phyloP scores from a whole-genome alignment of 1,140 invertebrate genomes.

The Trichoplusia ni region DNA sequence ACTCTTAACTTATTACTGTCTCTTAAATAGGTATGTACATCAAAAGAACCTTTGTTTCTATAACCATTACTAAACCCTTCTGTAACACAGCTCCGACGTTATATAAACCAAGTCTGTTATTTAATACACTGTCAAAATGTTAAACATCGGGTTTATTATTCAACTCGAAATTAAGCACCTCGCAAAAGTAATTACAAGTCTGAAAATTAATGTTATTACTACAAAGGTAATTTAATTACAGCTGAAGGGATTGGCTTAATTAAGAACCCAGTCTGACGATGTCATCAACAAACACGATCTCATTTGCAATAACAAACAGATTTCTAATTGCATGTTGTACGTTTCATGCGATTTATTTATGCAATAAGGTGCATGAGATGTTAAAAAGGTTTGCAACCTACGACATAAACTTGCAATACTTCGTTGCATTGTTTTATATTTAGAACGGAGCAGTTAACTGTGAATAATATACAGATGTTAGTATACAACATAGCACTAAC shows the following conservation, averaged over 20 bases:
- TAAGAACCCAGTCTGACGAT: slow-evolving; percentile 8
- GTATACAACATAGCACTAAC: slow-evolving; percentile 32
- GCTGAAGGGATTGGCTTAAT: slow-evolving; percentile 18
- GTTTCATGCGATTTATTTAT: too few relatives aligned
- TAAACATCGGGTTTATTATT: background rate
- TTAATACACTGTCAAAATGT: background rate
- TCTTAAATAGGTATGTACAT: too few relatives aligned
- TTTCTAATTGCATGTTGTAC: slow-evolving; percentile 13
- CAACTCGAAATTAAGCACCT: slow-evolving; percentile 5
- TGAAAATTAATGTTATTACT: slow-evolving; percentile 27
- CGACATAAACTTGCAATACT: background rate
- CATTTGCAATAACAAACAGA: slow-evolving; percentile 5
- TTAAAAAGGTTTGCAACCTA: background rate
- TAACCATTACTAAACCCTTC: too few relatives aligned
- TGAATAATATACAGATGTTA: slow-evolving; percentile 46
- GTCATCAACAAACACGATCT: slow-evolving; percentile 16
- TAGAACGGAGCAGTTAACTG: slow-evolving; percentile 58
- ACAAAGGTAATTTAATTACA: slow-evolving; percentile 29
- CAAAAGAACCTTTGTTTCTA: too few relatives aligned
- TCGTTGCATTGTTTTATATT: slow-evolving; percentile 48
- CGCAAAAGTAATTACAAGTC: slow-evolving; percentile 15
- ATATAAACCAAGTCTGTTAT: too few relatives aligned
- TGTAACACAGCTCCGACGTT: too few relatives aligned
- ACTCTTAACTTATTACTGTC: too few relatives aligned
- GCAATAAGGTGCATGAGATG: too few relatives aligned